Percentiles rank a stretch among this genome's conserved stretches.
Conservation (phyloP, 2,797 vertebrate species). For the Selene dorsalis region DNA sequence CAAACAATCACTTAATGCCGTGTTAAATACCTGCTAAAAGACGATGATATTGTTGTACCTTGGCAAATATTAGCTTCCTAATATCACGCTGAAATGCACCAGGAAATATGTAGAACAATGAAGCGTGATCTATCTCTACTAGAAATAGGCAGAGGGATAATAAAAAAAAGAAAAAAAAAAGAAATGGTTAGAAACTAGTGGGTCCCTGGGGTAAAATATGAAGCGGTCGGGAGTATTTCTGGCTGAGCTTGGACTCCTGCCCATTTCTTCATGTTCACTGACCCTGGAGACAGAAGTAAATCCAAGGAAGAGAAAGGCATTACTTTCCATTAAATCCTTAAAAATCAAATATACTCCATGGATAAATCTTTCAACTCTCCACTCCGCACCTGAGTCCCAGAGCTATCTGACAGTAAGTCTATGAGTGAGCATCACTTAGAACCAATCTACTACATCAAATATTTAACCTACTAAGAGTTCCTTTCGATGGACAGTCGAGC, state of each 20-base stretch:
- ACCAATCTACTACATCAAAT: background rate
- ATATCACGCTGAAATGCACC: background rate
- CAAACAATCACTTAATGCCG: background rate
- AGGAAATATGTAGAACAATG: background rate
- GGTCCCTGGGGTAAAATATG: background rate
- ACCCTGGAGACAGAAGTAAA: background rate
- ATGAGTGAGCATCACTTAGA: background rate
- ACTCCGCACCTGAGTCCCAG: background rate
- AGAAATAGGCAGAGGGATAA: background rate
- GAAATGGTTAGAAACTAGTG: conserved; percentile 3
- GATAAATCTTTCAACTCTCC: conserved; percentile 2
- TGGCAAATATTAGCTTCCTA: background rate
- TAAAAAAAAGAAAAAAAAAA: too few species aligned
- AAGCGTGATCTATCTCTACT: too few species aligned
- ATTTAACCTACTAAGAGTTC: background rate
- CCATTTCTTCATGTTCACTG: background rate
- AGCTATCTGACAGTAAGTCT: background rate
- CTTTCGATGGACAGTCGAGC: background rate
- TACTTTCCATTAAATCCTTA: background rate
- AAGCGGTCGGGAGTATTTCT: background rate
- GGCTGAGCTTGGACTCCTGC: background rate
- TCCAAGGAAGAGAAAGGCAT: background rate
- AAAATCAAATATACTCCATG: background rate
- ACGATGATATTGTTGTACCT: too few species aligned
- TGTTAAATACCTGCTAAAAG: background rate